phyloP scores from a whole-genome alignment of 2,888 invertebrate species.

The Troides aeacus region DNA sequence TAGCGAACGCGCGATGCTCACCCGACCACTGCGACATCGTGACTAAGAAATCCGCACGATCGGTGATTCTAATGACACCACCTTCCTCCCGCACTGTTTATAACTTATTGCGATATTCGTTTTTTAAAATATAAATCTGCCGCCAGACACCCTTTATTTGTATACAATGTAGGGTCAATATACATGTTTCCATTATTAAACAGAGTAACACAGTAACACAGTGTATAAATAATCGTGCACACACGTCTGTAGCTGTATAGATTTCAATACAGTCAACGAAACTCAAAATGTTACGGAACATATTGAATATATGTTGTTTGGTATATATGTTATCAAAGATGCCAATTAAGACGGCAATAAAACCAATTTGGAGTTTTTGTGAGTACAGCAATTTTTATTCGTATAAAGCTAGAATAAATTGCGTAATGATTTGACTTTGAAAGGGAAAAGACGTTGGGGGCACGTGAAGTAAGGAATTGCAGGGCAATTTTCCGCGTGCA shows the following conservation, averaged over 20 bases:
- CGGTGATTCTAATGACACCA: too few species aligned
- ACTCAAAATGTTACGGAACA: background rate
- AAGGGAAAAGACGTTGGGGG: background rate
- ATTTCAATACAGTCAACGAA: background rate
- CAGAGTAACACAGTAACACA: too few species aligned
- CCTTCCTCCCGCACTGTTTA: too few species aligned
- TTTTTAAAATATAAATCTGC: too few species aligned
- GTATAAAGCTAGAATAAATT: conserved; percentile 16
- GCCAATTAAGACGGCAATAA: conserved; percentile 8
- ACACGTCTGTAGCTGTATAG: conserved; percentile 1
- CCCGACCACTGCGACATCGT: too few species aligned
- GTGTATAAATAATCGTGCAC: background rate
- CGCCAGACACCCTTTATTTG: too few species aligned
- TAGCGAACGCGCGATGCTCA: too few species aligned
- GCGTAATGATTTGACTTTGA: background rate
- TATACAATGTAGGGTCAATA: background rate
- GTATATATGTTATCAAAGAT: background rate
- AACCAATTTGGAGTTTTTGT: conserved; percentile 15
- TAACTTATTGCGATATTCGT: too few species aligned
- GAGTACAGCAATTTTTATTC: conserved; percentile 9
- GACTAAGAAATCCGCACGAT: too few species aligned
- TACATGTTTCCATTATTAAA: background rate
- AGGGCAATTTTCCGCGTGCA: conserved; percentile 2
- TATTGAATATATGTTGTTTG: background rate
- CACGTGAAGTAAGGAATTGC: conserved; percentile 11